Evolutionary conservation across 2,797 vertebrate species (phyloP), one percentile per base, ranked within the genome.

Genomic region (Valencia hispanica): DNA sequence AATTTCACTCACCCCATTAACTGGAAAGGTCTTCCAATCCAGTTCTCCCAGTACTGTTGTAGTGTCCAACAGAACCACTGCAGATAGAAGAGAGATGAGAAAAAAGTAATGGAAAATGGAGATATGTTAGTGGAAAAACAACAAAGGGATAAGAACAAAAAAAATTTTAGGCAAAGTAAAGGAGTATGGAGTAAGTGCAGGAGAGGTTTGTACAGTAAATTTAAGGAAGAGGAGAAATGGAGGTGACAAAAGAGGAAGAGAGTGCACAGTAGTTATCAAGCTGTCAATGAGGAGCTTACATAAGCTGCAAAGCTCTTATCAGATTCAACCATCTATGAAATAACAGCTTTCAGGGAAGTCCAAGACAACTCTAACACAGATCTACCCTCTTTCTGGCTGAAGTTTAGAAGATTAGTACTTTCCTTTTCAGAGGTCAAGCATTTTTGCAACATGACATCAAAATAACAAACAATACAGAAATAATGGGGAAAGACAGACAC

Each of bases 1-100:
- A 41, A n/a, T 72, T 30, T 81, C 70, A 96, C 98, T 99, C 94
- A 99, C 98, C 96, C 98, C 98, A 87, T 99, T 99, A 92, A 98
- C 93, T 79, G 98, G 98, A 92, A 98, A 99, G 34, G 98, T 98
- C 93, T 97, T 99, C 98, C 98, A 99, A 94, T 97, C 97, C 71
- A 99, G 94, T 87, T 99, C 98, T 89, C 98, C 98, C 0, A 98
- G 95, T 78, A 96, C 97, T 81, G 97, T 92, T 79, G 97, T 98
- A 73, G 98, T 99, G 94, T 99, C 98, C 94, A 99, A 95, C 87
- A 99, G 95, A 90, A 98, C 96, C 94, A 99, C 98, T 99, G 87
- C 47, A 92, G 93, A 95, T 80, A 89, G 86, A 80, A 84, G 34
- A 69, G 57, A 39, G 51, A 68, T 18, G 74, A 59, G n/a, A 4